Evolutionary conservation across 30 jellyfish, hydroid and myxozoan genomes (phyloP).

Genomic region (Hydractinia echinata): DNA sequence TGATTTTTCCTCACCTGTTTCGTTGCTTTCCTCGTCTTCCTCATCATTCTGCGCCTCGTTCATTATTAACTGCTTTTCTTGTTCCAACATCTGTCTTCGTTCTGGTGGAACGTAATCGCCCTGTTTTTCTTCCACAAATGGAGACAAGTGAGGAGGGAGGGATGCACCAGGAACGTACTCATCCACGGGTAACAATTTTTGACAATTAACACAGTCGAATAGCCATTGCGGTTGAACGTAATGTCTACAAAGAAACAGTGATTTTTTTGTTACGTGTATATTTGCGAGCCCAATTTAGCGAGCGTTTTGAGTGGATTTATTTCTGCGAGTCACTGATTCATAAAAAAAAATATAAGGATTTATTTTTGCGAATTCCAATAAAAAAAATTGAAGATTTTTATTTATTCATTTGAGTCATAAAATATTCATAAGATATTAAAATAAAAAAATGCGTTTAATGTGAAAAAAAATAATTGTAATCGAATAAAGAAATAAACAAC

Average conservation of each 20-base stretch:
- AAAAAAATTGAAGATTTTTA: too few species aligned
- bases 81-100: constrained; percentile 56
- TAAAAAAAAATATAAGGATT: too few species aligned
- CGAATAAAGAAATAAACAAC: too few species aligned
- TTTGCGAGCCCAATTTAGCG: too few species aligned
- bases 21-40: background rate
- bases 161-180: constrained; percentile 86
- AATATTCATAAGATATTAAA: too few species aligned
- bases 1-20: background rate
- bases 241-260: constrained; percentile 38
- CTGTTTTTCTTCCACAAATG: constrained; percentile 86
- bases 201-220: constrained; percentile 79
- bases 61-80: constrained; percentile 61
- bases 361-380: too few species aligned
- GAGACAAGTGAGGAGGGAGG: constrained; percentile 99
- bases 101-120: constrained; percentile 95
- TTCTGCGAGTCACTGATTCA: too few species aligned
- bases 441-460: too few species aligned
- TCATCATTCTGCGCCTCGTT: constrained; percentile 47
- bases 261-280: too few species aligned
- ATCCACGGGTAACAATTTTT: constrained; percentile 64
- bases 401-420: too few species aligned
- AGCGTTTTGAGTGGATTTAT: too few species aligned
- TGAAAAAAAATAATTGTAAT: too few species aligned
- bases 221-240: constrained; percentile 99